A percentile compares a stretch with the other conserved stretches of the same genome.
These are phyloP conservation scores for Notamacropus eugenii DNA, from an alignment of 2,797 vertebrate genomes.

Conservation along the genomic window DNA sequence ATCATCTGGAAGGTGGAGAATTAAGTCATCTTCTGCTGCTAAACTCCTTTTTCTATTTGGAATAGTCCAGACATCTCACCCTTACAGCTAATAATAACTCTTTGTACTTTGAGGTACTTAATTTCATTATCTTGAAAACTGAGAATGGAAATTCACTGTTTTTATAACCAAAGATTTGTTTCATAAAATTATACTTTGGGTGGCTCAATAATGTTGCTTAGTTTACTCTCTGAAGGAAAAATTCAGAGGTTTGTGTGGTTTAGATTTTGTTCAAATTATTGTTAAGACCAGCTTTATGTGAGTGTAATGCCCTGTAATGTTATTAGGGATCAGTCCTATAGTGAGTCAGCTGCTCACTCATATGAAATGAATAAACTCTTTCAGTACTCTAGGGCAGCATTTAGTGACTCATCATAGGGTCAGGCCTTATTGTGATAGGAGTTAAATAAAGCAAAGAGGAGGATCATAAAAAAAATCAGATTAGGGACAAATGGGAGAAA, in stretches of 20 bases:
- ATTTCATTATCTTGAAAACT: neutral
- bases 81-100: neutral
- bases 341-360: neutral
- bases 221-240: neutral
- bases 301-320: slow-evolving; percentile 1
- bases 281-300: neutral
- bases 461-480: neutral
- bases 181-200: neutral
- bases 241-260: neutral
- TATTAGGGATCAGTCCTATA: neutral
- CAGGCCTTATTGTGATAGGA: neutral
- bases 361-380: slow-evolving; percentile 12
- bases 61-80: neutral
- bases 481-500: neutral
- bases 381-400: neutral
- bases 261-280: slow-evolving; percentile 42
- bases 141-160: neutral
- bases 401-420: slow-evolving; percentile 8
- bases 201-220: neutral
- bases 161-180: neutral
- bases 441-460: slow-evolving; percentile 9
- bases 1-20: neutral
- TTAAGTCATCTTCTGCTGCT: neutral
- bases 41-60: neutral
- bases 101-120: neutral